Evolutionary conservation across 2,888 invertebrate species (phyloP), one percentile per base, ranked within the genome.

Genomic region (Zootermopsis nevadensis): DNA sequence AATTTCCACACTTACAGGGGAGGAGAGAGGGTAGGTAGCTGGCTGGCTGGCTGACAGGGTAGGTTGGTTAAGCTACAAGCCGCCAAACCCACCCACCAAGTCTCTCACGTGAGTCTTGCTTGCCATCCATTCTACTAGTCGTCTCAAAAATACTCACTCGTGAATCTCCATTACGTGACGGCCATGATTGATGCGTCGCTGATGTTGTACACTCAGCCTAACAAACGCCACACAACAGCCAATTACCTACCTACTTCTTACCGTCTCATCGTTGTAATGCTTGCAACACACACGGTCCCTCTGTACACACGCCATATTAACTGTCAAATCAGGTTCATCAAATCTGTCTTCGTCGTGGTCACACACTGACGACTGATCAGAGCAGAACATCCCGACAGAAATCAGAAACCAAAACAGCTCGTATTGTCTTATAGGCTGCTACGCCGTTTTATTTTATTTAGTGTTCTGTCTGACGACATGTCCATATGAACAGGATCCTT

Each of bases 1-100:
- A 90, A 90, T 90, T 90, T 90, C 79, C 66, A 79, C 79, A 79
- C 79, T 79, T 79, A 79, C 79, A 74, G 82, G 76, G 48, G 76
- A 38, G 76, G 76, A 55, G 82, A 38, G 72, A 67, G 42, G 53
- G 53, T n/a, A n/a, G n/a, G n/a, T n/a, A 72, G 48, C 53, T 35
- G 38, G 35, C 38, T 69, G 80, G 55, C 60, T 35, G 38, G 35
- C 38, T 69, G 80, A 80, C 80, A 80, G 38, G 80, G 80, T 42
- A 80, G 69, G 80, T 80, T 79, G 79, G 79, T 79, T 79, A 79
- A 79, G 79, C 79, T 79, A 79, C 79, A 79, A 35, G 79, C 79
- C 35, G n/a, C 79, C 79, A 66, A 60, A 31, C 33, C 69, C 69
- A 74, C 74, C 74, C 74, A 74, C 38, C 74, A 38, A n/a, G 15